Base-by-base conservation (phyloP, 2,797 vertebrate genomes). In the Enteromius viviparus region DNA sequence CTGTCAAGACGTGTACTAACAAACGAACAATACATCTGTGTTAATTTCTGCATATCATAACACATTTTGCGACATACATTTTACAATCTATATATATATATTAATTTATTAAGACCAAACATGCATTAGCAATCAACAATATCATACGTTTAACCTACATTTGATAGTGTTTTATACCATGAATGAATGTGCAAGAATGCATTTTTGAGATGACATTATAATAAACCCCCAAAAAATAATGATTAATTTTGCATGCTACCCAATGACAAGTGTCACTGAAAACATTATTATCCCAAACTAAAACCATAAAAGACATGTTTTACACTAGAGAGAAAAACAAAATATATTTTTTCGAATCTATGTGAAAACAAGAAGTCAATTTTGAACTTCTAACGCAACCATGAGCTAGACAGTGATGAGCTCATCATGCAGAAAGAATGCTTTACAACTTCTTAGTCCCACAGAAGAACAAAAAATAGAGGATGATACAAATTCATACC, bases 401-500 rank as follows among this genome's bases (percentile, higher is more conserved):
- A 51, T 90, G 86, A 93, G 91, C 90, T 88, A 91, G 90, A 92
- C 86, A 88, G 87, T 87, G 89, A 85, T 71, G 82, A 83, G 90
- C 87, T 88, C 92, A 92, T 91, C 90, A 93, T 93, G 92, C 90
- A 91, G 89, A 91, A 94, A 93, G 29, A 32, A 32, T 92, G 91
- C 91, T 94, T 93, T 93, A 93, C 92, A 93, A 94, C 90, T 90
- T 91, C 88, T 90, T 89, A 91, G 88, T 90, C 91, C 88, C 90
- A 93, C 90, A 89, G 89, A 86, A 94, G 93, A 91, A 90, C 7
- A 94, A 94, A 91, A 89, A 93, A 93, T 10, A 92, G 91, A 89
- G 91, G 93, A 94, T 94, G 92, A 94, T 93, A 92, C 86, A 91
- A 93, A 93, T 92, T 93, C 92, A 92, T 93, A 92, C 91, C 91